Evolutionary conservation across 2,797 vertebrate genomes (phyloP).

Genomic region (Otus scops): DNA sequence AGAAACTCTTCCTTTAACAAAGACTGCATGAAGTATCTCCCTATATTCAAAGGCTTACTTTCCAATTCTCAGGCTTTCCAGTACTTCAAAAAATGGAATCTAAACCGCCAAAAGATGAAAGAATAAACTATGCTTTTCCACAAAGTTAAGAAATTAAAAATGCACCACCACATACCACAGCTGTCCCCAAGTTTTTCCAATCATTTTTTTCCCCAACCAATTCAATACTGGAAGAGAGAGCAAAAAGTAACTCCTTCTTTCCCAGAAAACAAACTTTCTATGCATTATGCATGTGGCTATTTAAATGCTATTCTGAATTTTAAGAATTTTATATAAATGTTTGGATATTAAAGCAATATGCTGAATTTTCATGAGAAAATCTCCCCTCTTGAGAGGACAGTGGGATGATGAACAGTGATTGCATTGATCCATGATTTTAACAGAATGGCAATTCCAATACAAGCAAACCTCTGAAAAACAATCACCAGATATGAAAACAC

Average conservation of each 20-base stretch:
- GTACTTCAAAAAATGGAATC: background rate
- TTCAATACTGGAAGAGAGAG: background rate
- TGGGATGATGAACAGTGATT: background rate
- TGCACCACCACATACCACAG: fast-evolving
- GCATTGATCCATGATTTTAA: background rate
- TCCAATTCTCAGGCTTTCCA: background rate
- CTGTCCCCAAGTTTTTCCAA: background rate
- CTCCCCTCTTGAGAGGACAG: background rate
- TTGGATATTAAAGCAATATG: background rate
- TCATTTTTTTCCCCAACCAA: background rate
- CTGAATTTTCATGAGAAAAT: background rate
- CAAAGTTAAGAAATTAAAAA: background rate
- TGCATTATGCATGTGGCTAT: background rate
- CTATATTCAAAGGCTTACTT: background rate
- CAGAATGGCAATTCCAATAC: background rate
- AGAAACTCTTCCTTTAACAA: fast-evolving
- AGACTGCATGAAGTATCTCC: background rate
- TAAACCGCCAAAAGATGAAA: background rate
- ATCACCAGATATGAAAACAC: background rate
- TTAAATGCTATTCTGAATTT: background rate
- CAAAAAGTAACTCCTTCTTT: background rate
- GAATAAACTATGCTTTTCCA: background rate
- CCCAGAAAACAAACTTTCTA: background rate
- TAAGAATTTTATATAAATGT: background rate
- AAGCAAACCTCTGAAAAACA: background rate